Percentiles rank a stretch among this genome's conserved stretches.
Evolutionary conservation across 2,797 vertebrate species (phyloP).

Genomic region (Cossypha niveicapilla): DNA sequence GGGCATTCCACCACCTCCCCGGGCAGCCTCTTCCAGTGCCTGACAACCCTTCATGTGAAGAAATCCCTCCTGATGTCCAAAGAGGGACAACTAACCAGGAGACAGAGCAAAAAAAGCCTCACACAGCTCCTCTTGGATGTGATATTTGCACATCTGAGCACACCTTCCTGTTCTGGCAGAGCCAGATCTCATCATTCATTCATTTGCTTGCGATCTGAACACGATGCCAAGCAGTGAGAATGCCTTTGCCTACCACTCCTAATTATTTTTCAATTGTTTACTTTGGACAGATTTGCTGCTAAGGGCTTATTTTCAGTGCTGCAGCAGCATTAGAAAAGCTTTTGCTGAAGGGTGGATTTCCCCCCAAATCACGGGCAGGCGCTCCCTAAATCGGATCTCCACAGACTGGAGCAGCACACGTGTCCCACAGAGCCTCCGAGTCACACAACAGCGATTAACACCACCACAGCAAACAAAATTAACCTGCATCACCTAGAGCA

Average conservation of each 20-base stretch:
- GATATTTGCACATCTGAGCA: not conserved
- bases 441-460: not conserved
- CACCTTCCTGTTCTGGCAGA: not conserved
- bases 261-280: constrained; percentile 36
- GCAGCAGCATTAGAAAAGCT: not conserved
- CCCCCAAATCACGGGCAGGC: not conserved
- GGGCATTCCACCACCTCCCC: not conserved
- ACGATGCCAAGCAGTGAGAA: accelerated
- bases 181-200: not conserved
- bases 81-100: not conserved
- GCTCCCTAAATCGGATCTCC: not conserved
- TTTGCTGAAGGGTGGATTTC: not conserved
- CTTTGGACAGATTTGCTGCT: not conserved
- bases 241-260: not conserved
- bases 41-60: not conserved
- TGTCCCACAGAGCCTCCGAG: not conserved
- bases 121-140: not conserved
- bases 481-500: not conserved
- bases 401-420: not conserved
- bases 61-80: not conserved
- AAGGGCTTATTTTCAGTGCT: not conserved
- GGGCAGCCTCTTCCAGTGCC: not conserved
- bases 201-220: not conserved
- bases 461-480: not conserved
- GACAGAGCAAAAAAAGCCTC: not conserved